phyloP scores from a whole-genome alignment of 2,888 invertebrate genomes.

The Noctuana brunneofusca region DNA sequence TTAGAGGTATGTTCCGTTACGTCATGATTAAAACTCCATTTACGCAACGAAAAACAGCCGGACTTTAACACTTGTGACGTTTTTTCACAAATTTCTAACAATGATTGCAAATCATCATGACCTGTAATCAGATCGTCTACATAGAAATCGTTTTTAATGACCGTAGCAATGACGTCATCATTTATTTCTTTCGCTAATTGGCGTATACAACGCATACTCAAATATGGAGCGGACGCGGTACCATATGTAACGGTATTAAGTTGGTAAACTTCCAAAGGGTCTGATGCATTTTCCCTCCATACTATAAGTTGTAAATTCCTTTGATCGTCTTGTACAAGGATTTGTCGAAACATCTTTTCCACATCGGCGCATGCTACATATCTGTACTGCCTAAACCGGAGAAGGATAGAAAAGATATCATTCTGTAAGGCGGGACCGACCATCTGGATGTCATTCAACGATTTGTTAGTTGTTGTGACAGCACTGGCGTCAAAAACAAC shows the following conservation, averaged over 20 bases:
- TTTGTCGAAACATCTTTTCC: constrained; percentile 41
- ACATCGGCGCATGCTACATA: constrained; percentile 43
- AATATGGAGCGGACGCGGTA: constrained; percentile 39
- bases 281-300: constrained; percentile 35
- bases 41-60: background rate
- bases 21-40: constrained; percentile 4
- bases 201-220: constrained; percentile 39
- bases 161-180: constrained; percentile 34
- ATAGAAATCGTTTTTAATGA: constrained; percentile 38
- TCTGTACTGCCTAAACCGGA: background rate
- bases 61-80: background rate
- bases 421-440: constrained; percentile 40
- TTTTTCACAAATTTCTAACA: constrained; percentile 9
- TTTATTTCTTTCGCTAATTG: constrained; percentile 40
- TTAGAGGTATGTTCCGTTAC: background rate
- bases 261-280: constrained; percentile 35
- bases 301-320: constrained; percentile 3
- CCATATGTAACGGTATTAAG: constrained; percentile 45
- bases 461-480: constrained; percentile 30
- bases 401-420: background rate
- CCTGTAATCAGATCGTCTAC: constrained; percentile 41
- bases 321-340: constrained; percentile 28
- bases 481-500: constrained; percentile 45
- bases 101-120: constrained; percentile 16
- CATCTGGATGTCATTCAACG: constrained; percentile 38